Conservation (phyloP, 2,113 vertebrate genomes). For the Axis porcinus region DNA sequence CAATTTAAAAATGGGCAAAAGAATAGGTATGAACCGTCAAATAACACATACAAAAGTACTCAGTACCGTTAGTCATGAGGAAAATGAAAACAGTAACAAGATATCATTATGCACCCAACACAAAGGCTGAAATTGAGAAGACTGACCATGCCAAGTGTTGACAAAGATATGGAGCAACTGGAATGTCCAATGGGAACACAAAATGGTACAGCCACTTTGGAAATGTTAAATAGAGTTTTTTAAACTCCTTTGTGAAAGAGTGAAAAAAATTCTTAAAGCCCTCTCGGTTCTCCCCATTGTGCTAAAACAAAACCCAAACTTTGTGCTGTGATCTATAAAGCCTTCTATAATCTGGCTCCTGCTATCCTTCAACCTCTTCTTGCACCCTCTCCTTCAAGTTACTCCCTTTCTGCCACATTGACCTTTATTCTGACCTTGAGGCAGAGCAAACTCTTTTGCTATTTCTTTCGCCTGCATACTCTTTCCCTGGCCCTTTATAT, state of each 20-base stretch:
- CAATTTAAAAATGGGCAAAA: not conserved
- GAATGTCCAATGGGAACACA: not conserved
- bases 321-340: not conserved
- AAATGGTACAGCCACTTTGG: not conserved
- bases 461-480: not conserved
- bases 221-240: not conserved
- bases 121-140: not conserved
- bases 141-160: not conserved
- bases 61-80: not conserved
- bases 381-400: not conserved
- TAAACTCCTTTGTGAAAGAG: not conserved
- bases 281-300: not conserved
- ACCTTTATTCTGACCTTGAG: not conserved
- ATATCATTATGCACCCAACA: rapidly evolving
- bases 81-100: not conserved
- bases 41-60: not conserved
- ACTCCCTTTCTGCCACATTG: not conserved
- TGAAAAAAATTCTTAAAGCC: not conserved
- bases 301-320: not conserved
- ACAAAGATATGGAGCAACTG: not conserved
- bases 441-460: not conserved
- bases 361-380: not conserved
- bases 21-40: not conserved
- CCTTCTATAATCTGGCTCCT: not conserved
- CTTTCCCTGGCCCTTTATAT: not conserved